A percentile compares a stretch with the other conserved stretches of the same genome.
Evolutionary conservation across 2,797 vertebrate species (phyloP).

Genomic region (Semaprochilodus insignis): DNA sequence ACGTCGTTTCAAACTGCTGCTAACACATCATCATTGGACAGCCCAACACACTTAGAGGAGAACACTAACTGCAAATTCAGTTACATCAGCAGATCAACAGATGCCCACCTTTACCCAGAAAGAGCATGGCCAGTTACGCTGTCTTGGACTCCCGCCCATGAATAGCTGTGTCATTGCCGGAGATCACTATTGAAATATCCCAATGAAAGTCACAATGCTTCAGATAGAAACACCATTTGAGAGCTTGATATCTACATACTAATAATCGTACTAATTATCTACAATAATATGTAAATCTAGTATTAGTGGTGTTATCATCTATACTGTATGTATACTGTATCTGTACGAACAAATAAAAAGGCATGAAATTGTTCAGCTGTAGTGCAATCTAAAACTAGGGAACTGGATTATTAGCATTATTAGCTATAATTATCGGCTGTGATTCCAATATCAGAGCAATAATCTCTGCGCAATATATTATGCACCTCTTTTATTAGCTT

Average conservation of each 20-base stretch:
- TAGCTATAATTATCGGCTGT: neutral
- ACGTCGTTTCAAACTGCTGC: neutral
- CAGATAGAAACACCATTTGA: too few species aligned
- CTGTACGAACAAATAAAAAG: neutral
- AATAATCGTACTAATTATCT: too few species aligned
- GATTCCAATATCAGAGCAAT: neutral
- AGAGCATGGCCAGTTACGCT: neutral
- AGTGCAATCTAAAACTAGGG: neutral
- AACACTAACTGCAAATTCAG: neutral
- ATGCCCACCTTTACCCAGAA: too few species aligned
- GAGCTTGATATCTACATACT: too few species aligned
- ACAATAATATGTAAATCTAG: too few species aligned
- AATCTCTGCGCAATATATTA: neutral
- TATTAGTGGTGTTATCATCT: too few species aligned
- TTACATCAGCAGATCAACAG: neutral
- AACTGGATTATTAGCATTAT: neutral
- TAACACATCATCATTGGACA: neutral
- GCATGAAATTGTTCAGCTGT: neutral
- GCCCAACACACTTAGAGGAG: neutral
- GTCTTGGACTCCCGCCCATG: neutral
- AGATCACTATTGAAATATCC: neutral
- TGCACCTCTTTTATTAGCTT: neutral
- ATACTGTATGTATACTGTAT: too few species aligned
- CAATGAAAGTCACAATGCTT: too few species aligned
- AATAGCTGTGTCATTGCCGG: neutral